These are phyloP conservation scores for Haliclystus octoradiatus DNA, from an alignment of 30 jellyfish, hydroid and myxozoan genomes.

Conservation along the genomic window DNA sequence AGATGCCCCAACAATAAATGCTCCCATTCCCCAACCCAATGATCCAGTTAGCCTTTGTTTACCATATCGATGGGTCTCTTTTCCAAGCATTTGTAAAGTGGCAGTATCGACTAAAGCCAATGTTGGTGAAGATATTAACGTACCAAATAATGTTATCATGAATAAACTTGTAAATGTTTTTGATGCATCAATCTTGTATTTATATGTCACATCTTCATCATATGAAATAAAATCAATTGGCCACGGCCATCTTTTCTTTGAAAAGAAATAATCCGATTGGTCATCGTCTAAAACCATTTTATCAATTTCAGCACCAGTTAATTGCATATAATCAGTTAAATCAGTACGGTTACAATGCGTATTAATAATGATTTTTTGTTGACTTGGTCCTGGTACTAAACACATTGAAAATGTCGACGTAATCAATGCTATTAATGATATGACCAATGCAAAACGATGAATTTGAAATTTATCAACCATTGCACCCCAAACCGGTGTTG, in stretches of 20 bases:
- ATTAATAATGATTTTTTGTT: conserved; percentile 58
- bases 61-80: conserved; percentile 96
- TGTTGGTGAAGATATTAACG: conserved; percentile 91
- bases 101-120: conserved; percentile 98
- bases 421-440: conserved; percentile 67
- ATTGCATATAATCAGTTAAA: conserved; percentile 59
- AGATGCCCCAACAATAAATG: conserved; percentile 99
- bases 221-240: conserved; percentile 73
- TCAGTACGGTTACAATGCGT: conserved; percentile 96
- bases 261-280: conserved; percentile 67
- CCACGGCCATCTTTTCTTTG: conserved; percentile 96
- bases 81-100: conserved; percentile 89
- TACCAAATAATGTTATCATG: conserved; percentile 85
- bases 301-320: conserved; percentile 81
- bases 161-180: conserved; percentile 82
- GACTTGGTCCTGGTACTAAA: conserved; percentile 93
- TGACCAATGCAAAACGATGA: conserved; percentile 51
- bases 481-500: conserved; percentile 98
- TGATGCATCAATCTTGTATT: conserved; percentile 90
- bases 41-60: conserved; percentile 98
- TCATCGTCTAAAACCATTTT: conserved; percentile 71
- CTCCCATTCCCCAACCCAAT: conserved; percentile 99
- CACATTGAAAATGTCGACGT: conserved; percentile 71
- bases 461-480: conserved; percentile 69
- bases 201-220: conserved; percentile 48